Percentiles rank a stretch among this genome's conserved stretches.
phyloP scores from a whole-genome alignment of 2,113 vertebrate genomes.

The Plecotus auritus region DNA sequence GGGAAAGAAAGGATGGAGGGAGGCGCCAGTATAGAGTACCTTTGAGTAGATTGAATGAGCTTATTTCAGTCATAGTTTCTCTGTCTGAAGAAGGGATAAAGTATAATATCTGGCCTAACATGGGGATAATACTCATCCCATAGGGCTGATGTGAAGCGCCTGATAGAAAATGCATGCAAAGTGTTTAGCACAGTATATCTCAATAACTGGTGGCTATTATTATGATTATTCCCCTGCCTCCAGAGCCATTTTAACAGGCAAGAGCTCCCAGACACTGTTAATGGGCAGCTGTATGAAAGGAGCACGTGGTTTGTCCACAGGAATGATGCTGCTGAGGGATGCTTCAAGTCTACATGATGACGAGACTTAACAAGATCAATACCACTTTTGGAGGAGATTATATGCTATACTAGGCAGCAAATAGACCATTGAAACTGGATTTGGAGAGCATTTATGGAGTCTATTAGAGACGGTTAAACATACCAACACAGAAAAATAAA shows the following conservation, averaged over 20 bases:
- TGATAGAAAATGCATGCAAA: not conserved
- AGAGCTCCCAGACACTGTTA: not conserved
- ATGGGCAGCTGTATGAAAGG: not conserved
- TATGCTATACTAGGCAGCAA: slow-evolving; percentile 85
- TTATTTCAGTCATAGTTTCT: not conserved
- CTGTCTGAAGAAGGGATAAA: not conserved
- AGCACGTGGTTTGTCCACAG: slow-evolving; percentile 44
- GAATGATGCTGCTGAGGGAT: slow-evolving; percentile 59
- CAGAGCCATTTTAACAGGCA: not conserved
- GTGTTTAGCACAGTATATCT: not conserved
- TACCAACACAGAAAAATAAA: slow-evolving; percentile 47
- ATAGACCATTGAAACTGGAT: slow-evolving; percentile 83
- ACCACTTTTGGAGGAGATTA: slow-evolving; percentile 82
- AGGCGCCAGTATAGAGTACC: too few relatives aligned
- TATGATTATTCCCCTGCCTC: not conserved
- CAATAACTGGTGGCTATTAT: not conserved
- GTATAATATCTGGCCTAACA: not conserved
- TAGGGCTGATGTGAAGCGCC: not conserved
- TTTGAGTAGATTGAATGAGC: not conserved
- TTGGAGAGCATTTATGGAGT: slow-evolving; percentile 80
- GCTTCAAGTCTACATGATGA: slow-evolving; percentile 68
- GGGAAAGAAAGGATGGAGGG: not conserved
- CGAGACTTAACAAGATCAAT: slow-evolving; percentile 83
- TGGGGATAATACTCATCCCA: not conserved
- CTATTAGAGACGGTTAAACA: slow-evolving; percentile 76